A percentile compares a stretch with the other conserved stretches of the same genome.
Evolutionary conservation across 2,797 vertebrate species (phyloP).

Genomic region (Onychomys arenicola): DNA sequence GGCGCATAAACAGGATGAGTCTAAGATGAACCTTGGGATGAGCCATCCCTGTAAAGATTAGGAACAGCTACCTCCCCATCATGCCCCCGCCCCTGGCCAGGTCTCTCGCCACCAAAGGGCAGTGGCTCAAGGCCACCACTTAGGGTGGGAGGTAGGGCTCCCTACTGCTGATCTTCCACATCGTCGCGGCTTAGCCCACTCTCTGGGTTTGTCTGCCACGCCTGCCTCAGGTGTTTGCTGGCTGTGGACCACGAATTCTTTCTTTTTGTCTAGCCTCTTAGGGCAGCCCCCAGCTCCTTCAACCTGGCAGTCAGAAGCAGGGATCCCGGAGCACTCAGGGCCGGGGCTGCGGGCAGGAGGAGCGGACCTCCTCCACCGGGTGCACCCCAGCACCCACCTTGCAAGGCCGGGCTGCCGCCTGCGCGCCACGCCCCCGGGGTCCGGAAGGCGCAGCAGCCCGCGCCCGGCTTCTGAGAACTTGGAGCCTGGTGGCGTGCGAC

Average conservation of each 20-base stretch:
- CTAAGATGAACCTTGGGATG: constrained; percentile 57
- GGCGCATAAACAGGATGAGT: constrained; percentile 76
- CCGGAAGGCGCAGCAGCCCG: constrained; percentile 10
- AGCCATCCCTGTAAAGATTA: constrained; percentile 59
- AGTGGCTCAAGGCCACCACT: neutral
- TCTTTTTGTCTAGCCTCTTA: neutral
- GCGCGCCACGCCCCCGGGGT: constrained; percentile 60
- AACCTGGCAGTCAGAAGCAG: neutral
- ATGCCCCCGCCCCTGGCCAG: neutral
- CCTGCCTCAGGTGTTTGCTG: constrained; percentile 61
- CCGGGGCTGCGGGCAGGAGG: too few species aligned
- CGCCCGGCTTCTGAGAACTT: constrained; percentile 28
- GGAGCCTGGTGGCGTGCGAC: constrained; percentile 1
- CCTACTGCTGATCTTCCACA: neutral
- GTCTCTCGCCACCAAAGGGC: neutral
- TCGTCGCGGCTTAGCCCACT: neutral
- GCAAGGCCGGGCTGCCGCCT: neutral
- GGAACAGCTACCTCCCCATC: constrained; percentile 60
- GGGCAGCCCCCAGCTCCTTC: neutral
- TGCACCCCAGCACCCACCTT: neutral
- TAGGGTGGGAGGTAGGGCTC: neutral
- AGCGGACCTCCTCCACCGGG: neutral
- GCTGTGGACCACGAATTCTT: neutral
- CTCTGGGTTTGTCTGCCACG: neutral
- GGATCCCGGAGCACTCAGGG: neutral